Evolutionary conservation across 1,140 invertebrate genomes (phyloP).

Genomic region (Leptopilina boulardi): DNA sequence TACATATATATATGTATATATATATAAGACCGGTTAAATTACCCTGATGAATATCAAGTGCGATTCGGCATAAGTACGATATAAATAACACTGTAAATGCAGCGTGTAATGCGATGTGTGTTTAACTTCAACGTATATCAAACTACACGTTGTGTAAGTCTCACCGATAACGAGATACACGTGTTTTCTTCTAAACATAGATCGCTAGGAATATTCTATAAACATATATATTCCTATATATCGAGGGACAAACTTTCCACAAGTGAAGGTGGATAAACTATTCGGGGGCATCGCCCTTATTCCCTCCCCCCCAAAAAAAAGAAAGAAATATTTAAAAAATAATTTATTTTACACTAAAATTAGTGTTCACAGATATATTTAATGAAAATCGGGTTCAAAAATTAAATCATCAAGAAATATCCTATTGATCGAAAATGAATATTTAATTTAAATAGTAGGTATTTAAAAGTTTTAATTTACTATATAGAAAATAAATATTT

Average conservation of each 20-base stretch:
- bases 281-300: constrained; percentile 8
- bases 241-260: constrained; percentile 31
- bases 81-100: constrained; percentile 25
- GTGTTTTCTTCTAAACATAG: constrained; percentile 41
- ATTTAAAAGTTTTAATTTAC: too few relatives aligned
- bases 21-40: neutral
- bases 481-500: too few relatives aligned
- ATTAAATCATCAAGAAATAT: too few relatives aligned
- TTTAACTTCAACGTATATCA: constrained; percentile 35
- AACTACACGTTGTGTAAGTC: constrained; percentile 36
- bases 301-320: too few relatives aligned
- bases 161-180: constrained; percentile 42
- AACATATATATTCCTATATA: constrained; percentile 20
- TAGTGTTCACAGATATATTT: too few relatives aligned
- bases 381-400: too few relatives aligned
- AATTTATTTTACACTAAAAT: too few relatives aligned
- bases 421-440: too few relatives aligned
- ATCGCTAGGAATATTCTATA: constrained; percentile 32
- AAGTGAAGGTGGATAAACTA: neutral
- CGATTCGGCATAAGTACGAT: constrained; percentile 23
- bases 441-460: too few relatives aligned
- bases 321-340: too few relatives aligned
- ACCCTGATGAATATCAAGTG: constrained; percentile 16
- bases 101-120: constrained; percentile 29
- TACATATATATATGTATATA: neutral